Evolutionary conservation across 92 coral and sea anemone species (phyloP).

Genomic region (Palythoa grandiflora): DNA sequence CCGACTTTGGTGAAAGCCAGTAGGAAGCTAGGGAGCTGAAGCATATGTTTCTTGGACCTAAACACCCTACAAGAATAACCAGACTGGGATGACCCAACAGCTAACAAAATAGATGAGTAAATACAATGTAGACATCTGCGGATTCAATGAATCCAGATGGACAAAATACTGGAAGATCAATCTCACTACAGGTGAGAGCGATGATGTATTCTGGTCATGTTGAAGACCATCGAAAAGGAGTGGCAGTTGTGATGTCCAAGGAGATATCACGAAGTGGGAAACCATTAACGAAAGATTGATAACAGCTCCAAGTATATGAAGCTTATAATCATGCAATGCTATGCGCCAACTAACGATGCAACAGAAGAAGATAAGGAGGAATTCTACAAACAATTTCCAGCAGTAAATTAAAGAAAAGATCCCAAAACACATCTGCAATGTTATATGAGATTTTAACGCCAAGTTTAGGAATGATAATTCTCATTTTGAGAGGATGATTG

Average conservation of each 20-base stretch:
- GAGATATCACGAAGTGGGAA: not conserved
- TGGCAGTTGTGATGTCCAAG: conserved; percentile 1
- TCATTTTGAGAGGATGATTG: not conserved
- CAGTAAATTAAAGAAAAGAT: not conserved
- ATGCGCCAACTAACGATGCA: not conserved
- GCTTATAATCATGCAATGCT: not conserved
- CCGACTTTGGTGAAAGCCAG: not conserved
- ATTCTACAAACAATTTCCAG: not conserved
- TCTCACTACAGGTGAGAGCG: not conserved
- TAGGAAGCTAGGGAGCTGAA: not conserved
- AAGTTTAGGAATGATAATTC: not conserved
- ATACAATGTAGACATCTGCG: not conserved
- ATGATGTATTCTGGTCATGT: not conserved
- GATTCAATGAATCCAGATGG: not conserved
- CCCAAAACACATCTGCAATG: not conserved
- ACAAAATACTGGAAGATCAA: not conserved
- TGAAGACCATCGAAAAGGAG: not conserved
- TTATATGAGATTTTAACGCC: not conserved
- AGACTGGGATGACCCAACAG: not conserved
- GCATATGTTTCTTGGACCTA: not conserved
- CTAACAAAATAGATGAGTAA: not conserved
- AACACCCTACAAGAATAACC: not conserved
- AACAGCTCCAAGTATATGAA: not conserved
- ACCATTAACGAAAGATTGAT: not conserved
- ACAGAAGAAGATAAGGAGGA: not conserved